Base-by-base conservation (phyloP, 2,888 invertebrate genomes). In the Laspeyria flexula region DNA sequence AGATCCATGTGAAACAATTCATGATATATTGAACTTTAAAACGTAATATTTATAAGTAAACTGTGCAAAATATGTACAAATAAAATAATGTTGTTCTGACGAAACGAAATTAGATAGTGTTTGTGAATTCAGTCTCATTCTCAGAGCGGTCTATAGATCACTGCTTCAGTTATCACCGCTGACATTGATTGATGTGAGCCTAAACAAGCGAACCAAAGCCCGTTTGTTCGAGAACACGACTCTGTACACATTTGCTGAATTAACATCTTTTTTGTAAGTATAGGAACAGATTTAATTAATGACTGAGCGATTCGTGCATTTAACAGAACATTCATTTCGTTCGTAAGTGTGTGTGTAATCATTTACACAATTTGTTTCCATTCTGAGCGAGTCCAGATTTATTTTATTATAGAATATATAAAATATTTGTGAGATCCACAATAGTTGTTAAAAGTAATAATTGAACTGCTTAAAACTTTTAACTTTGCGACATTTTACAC, bases 131-230 rank as follows among this genome's bases (percentile, higher is more conserved):
- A n/a, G 27, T 37, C 29, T 29, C 31, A 31, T 31, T 43, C 50
- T 62, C 60, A 66, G 58, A 48, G 54, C 54, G 47, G 65, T 65
- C 63, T 67, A 71, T 75, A 80, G 75, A 81, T 81, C 81, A 76
- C 73, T 60, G 69, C 58, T 75, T 77, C 61, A 73, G 73, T 79
- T 82, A 82, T 81, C 81, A 56, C 59, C 38, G 4, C 48, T 65
- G 83, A 83, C 83, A 46, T 76, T 83, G 83, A 84, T 83, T 69
- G 78, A 83, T 83, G 78, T 47, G 50, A 39, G 41, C 69, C 73
- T 76, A 73, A 82, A 79, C 75, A 81, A 77, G 61, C 71, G 43
- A 39, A 45, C 35, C n/a, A 18, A 34, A 38, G 29, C 40, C 40
- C 11, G 58, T 56, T 55, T 55, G 45, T 42, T 52, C 49, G 40